Base-by-base conservation (phyloP, 2,888 invertebrate species). In the Dolichomitus sp. region DNA sequence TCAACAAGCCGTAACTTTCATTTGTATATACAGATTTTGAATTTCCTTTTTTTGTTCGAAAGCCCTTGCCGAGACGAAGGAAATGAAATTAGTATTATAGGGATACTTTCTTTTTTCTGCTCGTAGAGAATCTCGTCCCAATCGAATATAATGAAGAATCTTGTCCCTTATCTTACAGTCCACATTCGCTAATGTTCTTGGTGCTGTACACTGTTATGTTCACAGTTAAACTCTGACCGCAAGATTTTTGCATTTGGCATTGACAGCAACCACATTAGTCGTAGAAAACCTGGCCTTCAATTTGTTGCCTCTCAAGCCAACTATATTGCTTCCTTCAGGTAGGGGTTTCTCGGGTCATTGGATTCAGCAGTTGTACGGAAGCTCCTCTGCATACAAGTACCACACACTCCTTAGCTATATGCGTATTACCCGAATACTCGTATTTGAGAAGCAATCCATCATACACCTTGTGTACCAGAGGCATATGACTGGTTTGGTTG, bases 281-380 rank as follows among this genome's bases (percentile, higher is more conserved):
- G 14, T 19, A 30, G 48, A 17, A 48, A 17, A 50, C 3, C 7
- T 17, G 17, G 50, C 50, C 33, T 17, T 33, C 6, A 19, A 11
- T 30, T 72, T 48, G 45, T 11, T 45, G 59, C 48, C 12, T 11
- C 42, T 6, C n/a, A 23, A 30, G 30, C 59, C 54, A 17, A 27
- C 52, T 42, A 27, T 54, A 27, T 59, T 27, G 17, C 19, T 33
- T 30, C 52, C 17, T 11, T 57, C 30, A n/a, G 48, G 42, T 11
- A 3, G 75, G 17, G 65, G 54, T 74, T 76, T 37, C 6, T 37
- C 59, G 59, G 59, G 68, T 57, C 66, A 66, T 76, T 76, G 68
- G 40, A 68, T 76, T 68, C 48, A 37, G 37, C 23, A 27, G 37
- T 23, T 48, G 14, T 48, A 52, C 45, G 14, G 14, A 33, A 45